These are phyloP conservation scores for Agonopterix alstromeriana DNA, from an alignment of 2,888 invertebrate species.

Conservation along the genomic window DNA sequence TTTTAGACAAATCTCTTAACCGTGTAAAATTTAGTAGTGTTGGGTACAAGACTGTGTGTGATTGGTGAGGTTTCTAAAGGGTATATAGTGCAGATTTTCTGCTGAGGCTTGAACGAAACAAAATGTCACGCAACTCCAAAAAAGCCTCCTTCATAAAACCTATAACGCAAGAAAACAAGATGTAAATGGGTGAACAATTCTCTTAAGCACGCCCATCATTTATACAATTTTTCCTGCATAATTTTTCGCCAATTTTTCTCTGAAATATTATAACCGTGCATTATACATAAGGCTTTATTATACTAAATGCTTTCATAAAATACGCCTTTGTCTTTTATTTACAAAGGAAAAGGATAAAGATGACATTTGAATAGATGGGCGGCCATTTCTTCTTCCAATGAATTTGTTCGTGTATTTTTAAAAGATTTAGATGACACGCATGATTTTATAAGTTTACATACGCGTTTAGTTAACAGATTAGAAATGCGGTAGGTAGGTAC, in stretches of 20 bases:
- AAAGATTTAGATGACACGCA: no score
- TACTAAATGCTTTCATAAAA: neutral
- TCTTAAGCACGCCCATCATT: neutral
- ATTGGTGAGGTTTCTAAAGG: no score
- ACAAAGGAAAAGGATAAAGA: slow-evolving; percentile 10
- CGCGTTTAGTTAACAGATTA: no score
- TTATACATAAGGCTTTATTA: slow-evolving; percentile 1
- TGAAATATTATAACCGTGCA: slow-evolving; percentile 2
- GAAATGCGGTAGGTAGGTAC: no score
- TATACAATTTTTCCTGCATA: slow-evolving; percentile 4
- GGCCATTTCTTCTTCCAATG: neutral
- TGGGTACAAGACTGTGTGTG: no score
- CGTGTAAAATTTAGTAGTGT: no score
- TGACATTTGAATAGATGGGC: slow-evolving; percentile 14
- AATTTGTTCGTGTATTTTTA: neutral
- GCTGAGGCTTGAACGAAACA: no score
- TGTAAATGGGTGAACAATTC: slow-evolving; percentile 1
- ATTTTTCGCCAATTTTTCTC: slow-evolving; percentile 3
- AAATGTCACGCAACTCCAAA: no score
- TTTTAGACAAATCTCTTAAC: no score
- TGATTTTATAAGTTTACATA: no score
- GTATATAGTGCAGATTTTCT: no score
- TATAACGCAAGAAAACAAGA: neutral
- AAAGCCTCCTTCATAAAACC: neutral
- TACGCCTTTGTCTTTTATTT: slow-evolving; percentile 10